These are phyloP conservation scores for Drosophila ogumai DNA, from an alignment of 1,140 invertebrate species.

Conservation along the genomic window DNA sequence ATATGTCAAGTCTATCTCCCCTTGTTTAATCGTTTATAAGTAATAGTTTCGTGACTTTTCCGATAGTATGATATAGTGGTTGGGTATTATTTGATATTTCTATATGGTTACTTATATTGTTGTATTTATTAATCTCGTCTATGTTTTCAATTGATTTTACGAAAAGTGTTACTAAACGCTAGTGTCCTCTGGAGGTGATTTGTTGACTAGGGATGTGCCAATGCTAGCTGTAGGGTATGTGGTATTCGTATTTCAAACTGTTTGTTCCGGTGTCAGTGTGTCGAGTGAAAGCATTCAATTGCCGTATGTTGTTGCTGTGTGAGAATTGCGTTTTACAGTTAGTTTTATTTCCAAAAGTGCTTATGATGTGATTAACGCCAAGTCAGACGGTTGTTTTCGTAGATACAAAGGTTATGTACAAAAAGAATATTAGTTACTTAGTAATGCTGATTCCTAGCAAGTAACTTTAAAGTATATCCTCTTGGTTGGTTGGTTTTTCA, in stretches of 20 bases:
- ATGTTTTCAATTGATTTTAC: background rate
- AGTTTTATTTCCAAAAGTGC: background rate
- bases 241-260: conserved; percentile 84
- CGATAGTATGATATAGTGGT: conserved; percentile 1
- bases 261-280: conserved; percentile 85
- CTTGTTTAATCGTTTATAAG: background rate
- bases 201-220: conserved; percentile 8
- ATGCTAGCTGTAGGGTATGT: conserved; percentile 83
- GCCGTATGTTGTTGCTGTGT: conserved; percentile 68
- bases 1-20: conserved; percentile 2
- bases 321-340: background rate
- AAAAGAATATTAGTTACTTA: background rate
- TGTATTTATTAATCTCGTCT: background rate
- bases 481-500: conserved; percentile 21
- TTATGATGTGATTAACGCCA: background rate
- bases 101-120: background rate
- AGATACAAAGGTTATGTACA: conserved; percentile 6
- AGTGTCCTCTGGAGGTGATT: conserved; percentile 1
- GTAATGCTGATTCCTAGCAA: background rate
- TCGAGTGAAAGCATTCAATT: conserved; percentile 42
- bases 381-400: background rate
- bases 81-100: conserved; percentile 4
- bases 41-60: background rate
- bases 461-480: conserved; percentile 10
- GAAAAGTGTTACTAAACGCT: background rate